These are phyloP conservation scores for Holocentrus rufus DNA, from an alignment of 2,797 vertebrate species.

Conservation along the genomic window DNA sequence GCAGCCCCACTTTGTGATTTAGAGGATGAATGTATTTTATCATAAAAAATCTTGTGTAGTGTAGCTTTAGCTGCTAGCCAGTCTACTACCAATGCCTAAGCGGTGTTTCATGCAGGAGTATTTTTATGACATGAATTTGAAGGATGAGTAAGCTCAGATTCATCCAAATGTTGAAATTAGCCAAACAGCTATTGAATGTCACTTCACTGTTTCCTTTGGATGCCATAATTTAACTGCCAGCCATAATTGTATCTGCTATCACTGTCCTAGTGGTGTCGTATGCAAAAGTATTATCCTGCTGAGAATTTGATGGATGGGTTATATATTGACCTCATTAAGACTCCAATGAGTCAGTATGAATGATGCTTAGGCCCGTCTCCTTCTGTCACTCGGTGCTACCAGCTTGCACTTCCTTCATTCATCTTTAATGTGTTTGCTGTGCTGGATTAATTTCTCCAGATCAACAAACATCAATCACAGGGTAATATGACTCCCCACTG, in stretches of 20 bases:
- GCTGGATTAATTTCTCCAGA: slow-evolving; percentile 65
- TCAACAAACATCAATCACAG: slow-evolving; percentile 65
- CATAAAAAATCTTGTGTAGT: too few relatives aligned
- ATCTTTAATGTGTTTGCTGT: slow-evolving; percentile 65
- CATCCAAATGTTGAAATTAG: slow-evolving; percentile 23
- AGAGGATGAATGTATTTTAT: too few relatives aligned
- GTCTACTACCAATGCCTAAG: background rate
- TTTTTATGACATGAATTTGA: slow-evolving; percentile 17
- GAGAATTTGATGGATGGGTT: slow-evolving; percentile 60
- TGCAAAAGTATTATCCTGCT: slow-evolving; percentile 24
- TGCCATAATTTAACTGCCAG: slow-evolving; percentile 1
- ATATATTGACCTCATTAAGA: slow-evolving; percentile 63
- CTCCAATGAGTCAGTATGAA: slow-evolving; percentile 56
- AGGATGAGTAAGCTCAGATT: slow-evolving; percentile 11
- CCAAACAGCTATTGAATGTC: slow-evolving; percentile 10
- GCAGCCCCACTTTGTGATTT: too few relatives aligned
- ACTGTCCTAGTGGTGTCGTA: background rate
- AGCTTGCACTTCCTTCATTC: slow-evolving; percentile 52
- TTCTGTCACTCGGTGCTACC: slow-evolving; percentile 38
- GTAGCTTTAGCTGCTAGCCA: too few relatives aligned
- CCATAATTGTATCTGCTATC: slow-evolving; percentile 15
- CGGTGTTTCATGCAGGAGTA: background rate
- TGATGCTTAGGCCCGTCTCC: slow-evolving; percentile 28
- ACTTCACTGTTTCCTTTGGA: slow-evolving; percentile 8
- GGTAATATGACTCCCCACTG: slow-evolving; percentile 41